Evolutionary conservation across 2,113 vertebrate genomes (phyloP).

Genomic region (Shinisaurus crocodilurus): DNA sequence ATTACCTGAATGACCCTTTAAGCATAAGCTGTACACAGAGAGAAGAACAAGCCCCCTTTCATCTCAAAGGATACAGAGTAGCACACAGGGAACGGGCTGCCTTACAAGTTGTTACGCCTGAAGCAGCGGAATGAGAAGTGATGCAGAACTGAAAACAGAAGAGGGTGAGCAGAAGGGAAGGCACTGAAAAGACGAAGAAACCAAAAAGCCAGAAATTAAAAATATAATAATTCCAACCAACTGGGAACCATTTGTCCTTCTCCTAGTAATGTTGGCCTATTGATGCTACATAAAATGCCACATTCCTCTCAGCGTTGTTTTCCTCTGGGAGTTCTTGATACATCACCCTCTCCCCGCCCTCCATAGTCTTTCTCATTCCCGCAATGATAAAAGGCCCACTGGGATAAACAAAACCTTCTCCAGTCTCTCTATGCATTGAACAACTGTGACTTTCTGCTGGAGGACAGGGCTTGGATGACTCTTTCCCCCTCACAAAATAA

Average conservation of each 20-base stretch:
- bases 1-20: neutral
- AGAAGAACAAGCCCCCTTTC: neutral
- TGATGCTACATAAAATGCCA: slow-evolving; percentile 4
- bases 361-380: neutral
- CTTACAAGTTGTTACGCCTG: neutral
- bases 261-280: neutral
- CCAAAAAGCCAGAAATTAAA: neutral
- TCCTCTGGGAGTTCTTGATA: neutral
- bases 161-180: neutral
- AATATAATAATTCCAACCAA: slow-evolving; percentile 9
- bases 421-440: neutral
- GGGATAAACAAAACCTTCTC: slow-evolving; percentile 20
- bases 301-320: neutral
- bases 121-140: neutral
- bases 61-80: neutral
- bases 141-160: neutral
- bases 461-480: slow-evolving; percentile 16
- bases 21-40: neutral
- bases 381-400: slow-evolving; percentile 6
- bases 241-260: slow-evolving; percentile 5
- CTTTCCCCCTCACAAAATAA: neutral
- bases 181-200: neutral
- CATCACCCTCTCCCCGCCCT: neutral
- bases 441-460: slow-evolving; percentile 17
- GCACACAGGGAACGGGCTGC: neutral